Percentiles rank a stretch among this genome's conserved stretches.
These are phyloP conservation scores for Numenius arquata DNA, from an alignment of 2,113 vertebrate genomes.

Conservation along the genomic window DNA sequence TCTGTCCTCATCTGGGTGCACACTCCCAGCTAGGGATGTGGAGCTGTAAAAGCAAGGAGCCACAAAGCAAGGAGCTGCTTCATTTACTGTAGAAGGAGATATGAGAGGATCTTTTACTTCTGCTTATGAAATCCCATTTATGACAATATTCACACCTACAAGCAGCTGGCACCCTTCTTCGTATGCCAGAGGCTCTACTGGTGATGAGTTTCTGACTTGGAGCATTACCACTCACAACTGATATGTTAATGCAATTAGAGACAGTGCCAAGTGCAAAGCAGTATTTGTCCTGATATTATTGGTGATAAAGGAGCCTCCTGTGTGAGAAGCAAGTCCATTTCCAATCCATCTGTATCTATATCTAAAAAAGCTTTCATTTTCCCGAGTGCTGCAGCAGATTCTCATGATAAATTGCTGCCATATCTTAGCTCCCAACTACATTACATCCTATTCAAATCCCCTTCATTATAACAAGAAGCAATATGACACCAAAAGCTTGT, in stretches of 20 bases:
- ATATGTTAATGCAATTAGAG: neutral
- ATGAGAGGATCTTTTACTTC: neutral
- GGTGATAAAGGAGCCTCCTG: slow-evolving; percentile 53
- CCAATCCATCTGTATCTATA: slow-evolving; percentile 48
- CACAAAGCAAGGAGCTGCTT: neutral
- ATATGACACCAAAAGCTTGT: slow-evolving; percentile 59
- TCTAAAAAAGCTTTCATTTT: slow-evolving; percentile 34
- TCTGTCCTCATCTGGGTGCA: fast-evolving
- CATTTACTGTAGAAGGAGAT: neutral
- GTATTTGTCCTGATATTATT: slow-evolving; percentile 37
- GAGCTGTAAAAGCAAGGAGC: neutral
- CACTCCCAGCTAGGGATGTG: neutral
- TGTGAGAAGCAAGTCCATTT: slow-evolving; percentile 9
- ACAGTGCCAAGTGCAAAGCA: slow-evolving; percentile 15
- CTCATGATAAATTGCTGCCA: slow-evolving; percentile 45
- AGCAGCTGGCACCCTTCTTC: slow-evolving; percentile 53
- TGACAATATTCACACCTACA: slow-evolving; percentile 35
- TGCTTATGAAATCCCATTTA: slow-evolving; percentile 3
- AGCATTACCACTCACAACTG: slow-evolving; percentile 16
- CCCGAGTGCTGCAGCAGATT: neutral
- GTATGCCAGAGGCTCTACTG: neutral
- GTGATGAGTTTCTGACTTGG: slow-evolving; percentile 1
- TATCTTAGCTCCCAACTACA: slow-evolving; percentile 43
- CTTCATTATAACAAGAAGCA: slow-evolving; percentile 64
- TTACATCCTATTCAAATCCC: slow-evolving; percentile 62